Base-by-base conservation (phyloP, 2,797 vertebrate genomes). In the Enteromius viviparus region DNA sequence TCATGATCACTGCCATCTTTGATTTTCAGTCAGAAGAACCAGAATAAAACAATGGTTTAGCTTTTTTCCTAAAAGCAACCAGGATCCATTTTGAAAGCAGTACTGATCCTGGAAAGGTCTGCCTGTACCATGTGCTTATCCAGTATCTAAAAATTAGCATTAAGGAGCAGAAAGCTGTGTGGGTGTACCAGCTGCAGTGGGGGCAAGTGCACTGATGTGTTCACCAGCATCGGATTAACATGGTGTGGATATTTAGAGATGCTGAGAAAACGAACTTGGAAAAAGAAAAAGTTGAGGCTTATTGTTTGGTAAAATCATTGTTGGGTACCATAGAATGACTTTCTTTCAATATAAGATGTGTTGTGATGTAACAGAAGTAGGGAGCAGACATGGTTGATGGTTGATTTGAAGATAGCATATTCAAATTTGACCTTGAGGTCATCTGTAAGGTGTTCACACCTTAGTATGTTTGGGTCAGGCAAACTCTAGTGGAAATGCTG, bases 141-240 rank as follows among this genome's bases (percentile, higher is more conserved):
- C 74, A 62, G 81, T 69, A 60, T 83, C 75, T 83, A 58, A 83
- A 77, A 83, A 77, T 77, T 60, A 51, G 65, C 75, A 83, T 83
- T 78, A 77, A 83, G 81, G 19, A 83, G 81, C 81, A 83, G 81
- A 76, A 69, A 83, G 81, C 65, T 70, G 81, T 83, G 81, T 83
- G 81, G 81, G 75, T 83, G 81, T 83, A 78, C 37, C 65, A 83
- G 75, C 81, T 83, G 81, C 75, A 83, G 66, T 62, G 65, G 26
- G 65, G 53, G 74, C 64, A 77, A 77, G 74, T 70, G 81, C 40
- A 77, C 53, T 78, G 53, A 83, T 83, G 81, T 76, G 81, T 34
- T 83, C 74, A 69, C 65, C 65, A 78, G 65, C 49, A 78, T 70
- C 4, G 26, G 65, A 62, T 83, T 83, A 77, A 60, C 51, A 77